A percentile compares a stretch with the other conserved stretches of the same genome.
phyloP scores from a whole-genome alignment of 2,113 vertebrate genomes.

The Oreotrochilus melanogaster region DNA sequence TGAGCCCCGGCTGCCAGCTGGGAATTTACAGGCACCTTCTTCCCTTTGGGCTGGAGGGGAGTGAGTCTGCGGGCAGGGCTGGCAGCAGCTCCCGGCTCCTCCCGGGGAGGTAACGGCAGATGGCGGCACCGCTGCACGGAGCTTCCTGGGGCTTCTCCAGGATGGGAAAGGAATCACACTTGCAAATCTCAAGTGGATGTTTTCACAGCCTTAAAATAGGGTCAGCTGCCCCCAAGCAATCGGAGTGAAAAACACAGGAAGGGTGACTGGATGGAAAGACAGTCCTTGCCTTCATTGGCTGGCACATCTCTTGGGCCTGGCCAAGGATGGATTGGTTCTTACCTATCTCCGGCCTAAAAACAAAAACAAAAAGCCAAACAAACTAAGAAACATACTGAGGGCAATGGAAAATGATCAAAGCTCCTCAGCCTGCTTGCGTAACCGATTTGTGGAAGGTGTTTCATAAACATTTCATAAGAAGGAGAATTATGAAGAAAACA shows the following conservation, averaged over 20 bases:
- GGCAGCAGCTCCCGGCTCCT: neutral
- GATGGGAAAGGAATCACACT: neutral
- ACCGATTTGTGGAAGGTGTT: constrained; percentile 84
- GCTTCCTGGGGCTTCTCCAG: neutral
- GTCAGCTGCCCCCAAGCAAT: constrained; percentile 41
- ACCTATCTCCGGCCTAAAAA: constrained; percentile 28
- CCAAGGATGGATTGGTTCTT: constrained; percentile 42
- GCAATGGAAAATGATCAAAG: constrained; percentile 82
- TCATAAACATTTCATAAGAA: constrained; percentile 89
- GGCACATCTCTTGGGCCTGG: neutral
- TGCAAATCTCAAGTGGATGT: constrained; percentile 60
- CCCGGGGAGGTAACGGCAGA: constrained; percentile 8
- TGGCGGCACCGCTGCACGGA: neutral
- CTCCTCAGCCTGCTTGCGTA: constrained; percentile 78
- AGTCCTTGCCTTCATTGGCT: constrained; percentile 33
- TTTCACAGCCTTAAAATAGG: constrained; percentile 59
- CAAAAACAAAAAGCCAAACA: constrained; percentile 72
- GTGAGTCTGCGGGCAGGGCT: neutral
- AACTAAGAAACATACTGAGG: constrained; percentile 74
- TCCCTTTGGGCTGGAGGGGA: neutral
- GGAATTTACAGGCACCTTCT: neutral
- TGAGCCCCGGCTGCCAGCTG: neutral
- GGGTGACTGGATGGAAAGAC: constrained; percentile 26
- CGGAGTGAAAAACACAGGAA: neutral
- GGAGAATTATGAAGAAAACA: constrained; percentile 82